These are phyloP conservation scores for Uloborus plumipes DNA, from an alignment of 2,888 invertebrate species.

Conservation along the genomic window DNA sequence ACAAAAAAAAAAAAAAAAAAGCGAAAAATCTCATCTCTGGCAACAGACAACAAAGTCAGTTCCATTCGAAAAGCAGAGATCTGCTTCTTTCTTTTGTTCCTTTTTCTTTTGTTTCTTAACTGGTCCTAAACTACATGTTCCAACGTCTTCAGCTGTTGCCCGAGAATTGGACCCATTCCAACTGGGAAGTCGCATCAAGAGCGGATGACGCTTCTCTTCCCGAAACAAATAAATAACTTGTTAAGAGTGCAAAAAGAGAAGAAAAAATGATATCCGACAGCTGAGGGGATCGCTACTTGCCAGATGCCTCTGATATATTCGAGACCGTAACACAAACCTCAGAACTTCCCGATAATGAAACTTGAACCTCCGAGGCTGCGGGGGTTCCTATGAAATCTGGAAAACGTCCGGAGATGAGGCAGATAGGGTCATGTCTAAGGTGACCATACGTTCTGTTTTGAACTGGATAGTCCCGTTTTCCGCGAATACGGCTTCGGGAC, in stretches of 20 bases:
- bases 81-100: slow-evolving; percentile 15
- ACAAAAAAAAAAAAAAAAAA: too few relatives aligned
- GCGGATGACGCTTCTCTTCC: slow-evolving; percentile 3
- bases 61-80: slow-evolving; percentile 9
- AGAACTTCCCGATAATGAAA: slow-evolving; percentile 36
- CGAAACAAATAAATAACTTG: slow-evolving; percentile 32
- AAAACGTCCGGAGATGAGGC: too few relatives aligned
- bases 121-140: slow-evolving; percentile 18
- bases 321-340: slow-evolving; percentile 30
- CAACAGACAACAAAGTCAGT: slow-evolving; percentile 23
- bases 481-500: too few relatives aligned
- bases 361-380: slow-evolving; percentile 19
- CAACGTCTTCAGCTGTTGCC: slow-evolving; percentile 9
- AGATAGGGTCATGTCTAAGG: too few relatives aligned
- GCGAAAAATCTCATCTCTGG: too few relatives aligned
- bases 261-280: slow-evolving; percentile 11
- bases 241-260: slow-evolving; percentile 7
- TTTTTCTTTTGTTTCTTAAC: slow-evolving; percentile 23
- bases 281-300: slow-evolving; percentile 43
- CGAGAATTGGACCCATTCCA: slow-evolving; percentile 35
- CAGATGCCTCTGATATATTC: slow-evolving; percentile 38
- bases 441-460: too few relatives aligned
- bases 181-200: slow-evolving; percentile 44
- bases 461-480: too few relatives aligned
- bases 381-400: too few relatives aligned